These are phyloP conservation scores for Luperina testacea DNA, from an alignment of 2,888 invertebrate genomes.

Conservation along the genomic window DNA sequence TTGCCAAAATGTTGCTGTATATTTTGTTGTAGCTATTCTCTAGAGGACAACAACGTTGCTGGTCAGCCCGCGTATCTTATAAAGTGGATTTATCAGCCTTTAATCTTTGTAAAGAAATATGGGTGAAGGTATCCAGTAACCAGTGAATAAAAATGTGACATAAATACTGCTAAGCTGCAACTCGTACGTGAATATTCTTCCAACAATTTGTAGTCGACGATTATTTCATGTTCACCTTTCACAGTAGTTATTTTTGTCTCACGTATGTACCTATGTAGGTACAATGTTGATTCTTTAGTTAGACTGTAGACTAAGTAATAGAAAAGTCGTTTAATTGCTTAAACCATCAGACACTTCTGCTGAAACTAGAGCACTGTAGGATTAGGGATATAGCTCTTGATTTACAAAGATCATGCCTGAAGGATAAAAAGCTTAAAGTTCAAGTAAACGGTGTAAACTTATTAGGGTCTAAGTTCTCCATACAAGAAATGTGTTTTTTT, in stretches of 20 bases:
- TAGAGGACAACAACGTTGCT: conserved; percentile 40
- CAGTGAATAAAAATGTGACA: not conserved
- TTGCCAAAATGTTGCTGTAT: conserved; percentile 56
- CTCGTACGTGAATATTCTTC: not conserved
- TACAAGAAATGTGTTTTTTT: too few relatives aligned
- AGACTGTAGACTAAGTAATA: not conserved
- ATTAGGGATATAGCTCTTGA: not conserved
- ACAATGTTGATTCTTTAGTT: not conserved
- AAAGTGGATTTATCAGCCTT: conserved; percentile 41
- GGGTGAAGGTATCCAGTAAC: not conserved
- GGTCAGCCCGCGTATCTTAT: conserved; percentile 51
- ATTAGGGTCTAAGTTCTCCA: too few relatives aligned
- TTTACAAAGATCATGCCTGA: not conserved
- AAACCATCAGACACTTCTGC: not conserved
- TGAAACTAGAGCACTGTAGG: not conserved
- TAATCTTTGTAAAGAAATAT: conserved; percentile 27
- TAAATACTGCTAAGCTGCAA: not conserved
- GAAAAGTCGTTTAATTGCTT: too few relatives aligned
- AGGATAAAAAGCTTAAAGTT: too few relatives aligned
- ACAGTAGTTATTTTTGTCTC: not conserved
- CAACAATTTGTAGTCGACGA: not conserved
- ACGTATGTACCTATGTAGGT: not conserved
- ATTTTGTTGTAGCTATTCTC: conserved; percentile 61
- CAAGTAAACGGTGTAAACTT: too few relatives aligned
- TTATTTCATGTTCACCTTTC: not conserved